Evolutionary conservation across 2,797 vertebrate species (phyloP).

Genomic region (Crypturellus tataupa): DNA sequence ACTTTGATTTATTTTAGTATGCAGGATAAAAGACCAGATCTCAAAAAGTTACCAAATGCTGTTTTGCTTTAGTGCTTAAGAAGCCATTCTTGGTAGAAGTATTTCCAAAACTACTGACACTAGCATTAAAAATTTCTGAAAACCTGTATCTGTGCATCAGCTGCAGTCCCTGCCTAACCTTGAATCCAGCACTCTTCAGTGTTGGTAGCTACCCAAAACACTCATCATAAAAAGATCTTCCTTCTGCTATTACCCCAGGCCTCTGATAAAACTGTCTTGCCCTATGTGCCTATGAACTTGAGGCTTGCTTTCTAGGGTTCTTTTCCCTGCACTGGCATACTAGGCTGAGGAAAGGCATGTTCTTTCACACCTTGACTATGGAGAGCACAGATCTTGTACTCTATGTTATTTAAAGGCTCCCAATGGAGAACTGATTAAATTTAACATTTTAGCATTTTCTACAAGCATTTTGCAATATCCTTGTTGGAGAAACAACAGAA

Average conservation of each 20-base stretch:
- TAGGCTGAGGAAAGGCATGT: neutral
- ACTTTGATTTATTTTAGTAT: neutral
- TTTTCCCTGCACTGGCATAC: neutral
- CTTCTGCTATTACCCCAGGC: neutral
- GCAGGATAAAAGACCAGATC: neutral
- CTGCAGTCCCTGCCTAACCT: too few species aligned
- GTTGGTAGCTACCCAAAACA: too few species aligned
- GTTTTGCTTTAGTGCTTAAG: neutral
- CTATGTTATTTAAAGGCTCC: too few species aligned
- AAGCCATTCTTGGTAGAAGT: neutral
- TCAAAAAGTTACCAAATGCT: neutral
- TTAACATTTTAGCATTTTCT: neutral
- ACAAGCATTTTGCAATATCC: neutral
- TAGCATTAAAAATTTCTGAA: too few species aligned
- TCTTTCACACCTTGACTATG: neutral
- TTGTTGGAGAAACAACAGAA: neutral
- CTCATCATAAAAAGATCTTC: too few species aligned
- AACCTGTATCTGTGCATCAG: too few species aligned
- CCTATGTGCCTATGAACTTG: neutral
- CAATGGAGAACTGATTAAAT: neutral
- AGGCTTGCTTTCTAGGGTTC: neutral
- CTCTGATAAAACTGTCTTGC: neutral
- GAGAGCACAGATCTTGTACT: neutral
- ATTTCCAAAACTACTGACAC: neutral
- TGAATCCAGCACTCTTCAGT: too few species aligned